Percentiles rank a stretch among this genome's conserved stretches.
phyloP scores from a whole-genome alignment of 35 echinoderm and acorn worm species.

The Apostichopus californicus region DNA sequence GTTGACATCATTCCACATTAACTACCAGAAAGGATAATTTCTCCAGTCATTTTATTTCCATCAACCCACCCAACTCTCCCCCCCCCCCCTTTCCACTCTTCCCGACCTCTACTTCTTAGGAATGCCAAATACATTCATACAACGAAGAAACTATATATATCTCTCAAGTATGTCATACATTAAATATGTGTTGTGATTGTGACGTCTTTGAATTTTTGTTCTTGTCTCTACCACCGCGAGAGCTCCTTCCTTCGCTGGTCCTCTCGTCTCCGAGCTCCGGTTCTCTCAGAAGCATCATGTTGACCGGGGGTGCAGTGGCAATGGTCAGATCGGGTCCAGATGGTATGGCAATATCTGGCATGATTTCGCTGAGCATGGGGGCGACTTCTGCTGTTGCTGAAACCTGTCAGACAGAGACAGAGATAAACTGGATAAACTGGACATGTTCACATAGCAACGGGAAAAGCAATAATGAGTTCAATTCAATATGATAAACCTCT shows the following conservation, averaged over 20 bases:
- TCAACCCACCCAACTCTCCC: neutral
- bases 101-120: neutral
- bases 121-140: neutral
- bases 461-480: no score
- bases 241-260: neutral
- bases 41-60: neutral
- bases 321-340: conserved; percentile 97
- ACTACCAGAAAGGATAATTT: neutral
- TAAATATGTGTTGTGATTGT: conserved; percentile 46
- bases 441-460: no score
- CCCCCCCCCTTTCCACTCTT: no score
- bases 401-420: conserved; percentile 57
- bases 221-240: conserved; percentile 55
- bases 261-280: conserved; percentile 89
- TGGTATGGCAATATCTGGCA: conserved; percentile 99
- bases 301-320: conserved; percentile 94
- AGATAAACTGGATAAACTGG: no score
- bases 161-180: conserved; percentile 17
- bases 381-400: conserved; percentile 85
- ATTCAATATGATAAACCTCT: no score
- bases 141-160: neutral
- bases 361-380: conserved; percentile 98
- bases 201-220: conserved; percentile 50
- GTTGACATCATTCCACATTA: no score
- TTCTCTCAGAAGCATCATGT: conserved; percentile 94